Evolutionary conservation across 2,888 invertebrate genomes (phyloP).

Genomic region (Ennomos fuscantarius): DNA sequence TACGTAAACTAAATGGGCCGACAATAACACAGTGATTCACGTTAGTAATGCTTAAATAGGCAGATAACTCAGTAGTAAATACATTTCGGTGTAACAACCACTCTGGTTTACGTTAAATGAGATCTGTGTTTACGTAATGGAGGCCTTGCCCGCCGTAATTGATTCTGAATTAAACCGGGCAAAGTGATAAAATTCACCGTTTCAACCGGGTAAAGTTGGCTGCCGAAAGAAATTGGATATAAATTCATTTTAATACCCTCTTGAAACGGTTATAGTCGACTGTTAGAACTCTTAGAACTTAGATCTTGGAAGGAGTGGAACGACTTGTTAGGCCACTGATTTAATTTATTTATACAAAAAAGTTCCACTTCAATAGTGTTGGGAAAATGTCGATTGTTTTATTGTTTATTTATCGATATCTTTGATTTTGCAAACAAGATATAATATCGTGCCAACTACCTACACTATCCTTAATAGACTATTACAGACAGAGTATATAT

Average conservation of each 20-base stretch:
- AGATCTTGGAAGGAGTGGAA: background rate
- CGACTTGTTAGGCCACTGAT: too few species aligned
- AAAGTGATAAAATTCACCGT: conserved; percentile 49
- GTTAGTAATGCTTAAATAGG: too few species aligned
- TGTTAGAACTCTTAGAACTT: conserved; percentile 14
- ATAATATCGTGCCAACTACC: too few species aligned
- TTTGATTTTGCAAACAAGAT: too few species aligned
- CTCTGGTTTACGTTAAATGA: conserved; percentile 49
- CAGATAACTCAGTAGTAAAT: background rate
- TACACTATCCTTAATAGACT: too few species aligned
- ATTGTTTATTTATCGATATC: too few species aligned
- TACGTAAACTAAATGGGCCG: too few species aligned
- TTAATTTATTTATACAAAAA: too few species aligned
- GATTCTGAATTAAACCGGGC: conserved; percentile 59
- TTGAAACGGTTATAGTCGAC: conserved; percentile 18
- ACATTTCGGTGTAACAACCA: conserved; percentile 16
- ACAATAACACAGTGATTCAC: too few species aligned
- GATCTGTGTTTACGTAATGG: conserved; percentile 62
- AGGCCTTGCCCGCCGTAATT: conserved; percentile 54
- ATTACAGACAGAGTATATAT: too few species aligned
- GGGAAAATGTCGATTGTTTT: too few species aligned
- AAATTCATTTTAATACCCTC: conserved; percentile 34
- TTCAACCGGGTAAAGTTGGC: conserved; percentile 22
- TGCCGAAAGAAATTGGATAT: conserved; percentile 33
- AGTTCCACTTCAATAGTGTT: too few species aligned